Evolutionary conservation across 2,797 vertebrate genomes (phyloP), one percentile per base, ranked within the genome.

Genomic region (Numenius phaeopus): DNA sequence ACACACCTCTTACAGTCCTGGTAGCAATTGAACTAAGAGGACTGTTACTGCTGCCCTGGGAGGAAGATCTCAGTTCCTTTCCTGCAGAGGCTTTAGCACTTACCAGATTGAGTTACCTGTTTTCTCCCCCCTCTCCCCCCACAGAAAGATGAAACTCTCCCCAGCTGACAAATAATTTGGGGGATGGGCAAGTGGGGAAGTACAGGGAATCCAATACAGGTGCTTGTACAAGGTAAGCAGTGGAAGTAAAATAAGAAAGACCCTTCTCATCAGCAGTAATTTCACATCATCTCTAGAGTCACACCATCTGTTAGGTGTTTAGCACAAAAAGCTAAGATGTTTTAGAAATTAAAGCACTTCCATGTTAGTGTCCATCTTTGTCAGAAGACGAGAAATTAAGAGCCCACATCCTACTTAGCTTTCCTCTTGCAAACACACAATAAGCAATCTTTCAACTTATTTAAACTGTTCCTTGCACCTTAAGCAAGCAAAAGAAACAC

Each of bases 301-400:
- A 73, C 44, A 50, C 64, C 67, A 85, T 46, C 87, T 79, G 24
- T 62, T 40, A 78, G 16, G 29, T 67, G 39, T 46, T 90, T 20
- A 90, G 47, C 57, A 85, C 23, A 83, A 80, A 90, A 88, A 15
- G 32, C 30, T 47, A 37, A 71, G 26, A 55, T 21, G 17, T 90
- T 69, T 94, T 1, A 46, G 76, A 89, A 83, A 67, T 67, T 65
- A 80, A 65, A 71, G 40, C 59, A 73, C 29, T 26, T 69, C 52
- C 44, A 34, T 2, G 23, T 61, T 16, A 77, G 10, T 11, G 21
- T 70, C 49, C 57, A 24, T 49, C 72, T 62, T 73, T 67, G 47
- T 37, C 62, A 72, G 42, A 85, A 86, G 65, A 81, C 22, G 26
- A 91, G 32, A 91, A 94, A 91, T 69, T 42, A 83, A 86, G 21